phyloP scores from a whole-genome alignment of 2,113 vertebrate species.

The Athene cunicularia region DNA sequence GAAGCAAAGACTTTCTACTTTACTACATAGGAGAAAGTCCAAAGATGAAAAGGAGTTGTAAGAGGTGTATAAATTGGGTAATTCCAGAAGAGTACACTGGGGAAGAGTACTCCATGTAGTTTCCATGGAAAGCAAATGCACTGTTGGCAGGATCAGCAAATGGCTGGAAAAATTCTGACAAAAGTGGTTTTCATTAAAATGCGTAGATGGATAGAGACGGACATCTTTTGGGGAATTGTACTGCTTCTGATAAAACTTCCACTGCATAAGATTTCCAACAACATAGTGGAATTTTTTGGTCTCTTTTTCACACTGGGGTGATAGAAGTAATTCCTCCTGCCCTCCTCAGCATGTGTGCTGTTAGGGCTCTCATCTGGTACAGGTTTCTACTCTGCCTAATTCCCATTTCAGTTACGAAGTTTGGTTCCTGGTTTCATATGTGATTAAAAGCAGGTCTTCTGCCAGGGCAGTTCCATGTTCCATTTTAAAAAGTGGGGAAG shows the following conservation, averaged over 20 bases:
- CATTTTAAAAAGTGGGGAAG: background rate
- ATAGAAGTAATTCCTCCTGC: background rate
- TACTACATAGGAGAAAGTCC: background rate
- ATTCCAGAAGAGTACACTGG: background rate
- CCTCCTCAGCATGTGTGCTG: rapidly evolving
- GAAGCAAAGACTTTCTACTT: background rate
- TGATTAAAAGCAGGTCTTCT: conserved; percentile 10
- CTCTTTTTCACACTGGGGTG: background rate
- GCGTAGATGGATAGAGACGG: background rate
- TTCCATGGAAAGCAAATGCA: background rate
- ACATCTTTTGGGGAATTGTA: background rate
- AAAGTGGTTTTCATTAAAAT: background rate
- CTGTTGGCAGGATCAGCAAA: background rate
- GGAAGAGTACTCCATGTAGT: background rate
- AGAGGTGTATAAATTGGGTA: background rate
- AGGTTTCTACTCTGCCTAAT: background rate
- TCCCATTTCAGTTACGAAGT: background rate
- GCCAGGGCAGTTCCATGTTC: background rate
- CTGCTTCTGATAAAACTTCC: background rate
- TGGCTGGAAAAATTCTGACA: background rate
- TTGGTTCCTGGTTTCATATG: background rate
- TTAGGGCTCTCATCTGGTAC: background rate
- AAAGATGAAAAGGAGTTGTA: background rate
- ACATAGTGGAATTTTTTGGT: background rate
- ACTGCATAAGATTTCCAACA: background rate